Percentiles rank a stretch among this genome's conserved stretches.
phyloP scores from a whole-genome alignment of 2,113 vertebrate genomes.

The Campylomormyrus numenius region DNA sequence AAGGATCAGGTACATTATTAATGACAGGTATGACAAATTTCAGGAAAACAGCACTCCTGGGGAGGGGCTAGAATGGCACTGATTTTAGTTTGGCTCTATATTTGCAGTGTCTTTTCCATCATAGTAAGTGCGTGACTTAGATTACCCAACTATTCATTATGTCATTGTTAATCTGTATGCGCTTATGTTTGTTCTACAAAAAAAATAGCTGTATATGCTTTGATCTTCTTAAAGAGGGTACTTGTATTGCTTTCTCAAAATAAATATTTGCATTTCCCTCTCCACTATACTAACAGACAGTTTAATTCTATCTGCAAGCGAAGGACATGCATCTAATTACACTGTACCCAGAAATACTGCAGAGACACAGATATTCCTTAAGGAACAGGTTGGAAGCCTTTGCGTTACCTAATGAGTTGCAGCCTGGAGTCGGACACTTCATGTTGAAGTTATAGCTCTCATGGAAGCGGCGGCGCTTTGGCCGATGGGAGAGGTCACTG shows the following conservation, averaged over 20 bases:
- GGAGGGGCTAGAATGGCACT: background rate
- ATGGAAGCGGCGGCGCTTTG: conserved; percentile 93
- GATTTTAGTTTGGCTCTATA: background rate
- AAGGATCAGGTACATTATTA: background rate
- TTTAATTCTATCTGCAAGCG: background rate
- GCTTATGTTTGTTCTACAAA: background rate
- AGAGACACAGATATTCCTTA: background rate
- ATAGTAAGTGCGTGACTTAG: background rate
- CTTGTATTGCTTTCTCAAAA: too few species aligned
- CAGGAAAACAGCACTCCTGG: background rate
- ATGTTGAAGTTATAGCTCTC: conserved; percentile 99
- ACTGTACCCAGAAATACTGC: background rate
- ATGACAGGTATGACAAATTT: background rate
- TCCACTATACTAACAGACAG: background rate
- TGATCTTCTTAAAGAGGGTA: too few species aligned
- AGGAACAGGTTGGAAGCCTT: background rate
- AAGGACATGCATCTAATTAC: background rate
- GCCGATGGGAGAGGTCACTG: conserved; percentile 89
- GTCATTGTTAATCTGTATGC: background rate
- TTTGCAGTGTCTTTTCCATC: background rate
- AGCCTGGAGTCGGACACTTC: conserved; percentile 96
- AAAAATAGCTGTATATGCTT: background rate
- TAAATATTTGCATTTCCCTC: too few species aligned
- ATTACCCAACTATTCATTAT: too few species aligned
- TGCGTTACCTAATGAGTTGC: conserved; percentile 84